These are phyloP conservation scores for Globodera rostochiensis DNA, from an alignment of 1,140 invertebrate genomes.

Conservation along the genomic window DNA sequence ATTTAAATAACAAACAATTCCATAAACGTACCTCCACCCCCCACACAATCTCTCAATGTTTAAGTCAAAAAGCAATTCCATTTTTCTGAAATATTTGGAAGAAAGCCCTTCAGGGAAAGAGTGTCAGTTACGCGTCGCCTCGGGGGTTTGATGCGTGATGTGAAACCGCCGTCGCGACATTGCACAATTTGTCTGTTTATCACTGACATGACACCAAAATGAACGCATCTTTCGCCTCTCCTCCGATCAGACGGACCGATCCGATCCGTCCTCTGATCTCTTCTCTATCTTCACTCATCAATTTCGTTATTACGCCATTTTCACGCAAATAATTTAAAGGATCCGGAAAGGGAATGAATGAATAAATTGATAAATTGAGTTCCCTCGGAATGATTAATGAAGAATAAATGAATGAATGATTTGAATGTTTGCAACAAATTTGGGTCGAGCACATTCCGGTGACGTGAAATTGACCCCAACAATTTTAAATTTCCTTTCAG, in stretches of 20 bases:
- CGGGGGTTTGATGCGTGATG: not conserved
- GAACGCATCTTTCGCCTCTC: not conserved
- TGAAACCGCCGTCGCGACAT: not conserved
- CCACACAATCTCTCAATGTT: too few species aligned
- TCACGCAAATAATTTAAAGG: conserved; percentile 1
- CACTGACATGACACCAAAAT: not conserved
- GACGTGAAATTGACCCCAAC: not conserved
- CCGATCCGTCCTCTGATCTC: too few species aligned
- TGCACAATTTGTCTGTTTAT: conserved; percentile 3
- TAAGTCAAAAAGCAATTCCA: too few species aligned
- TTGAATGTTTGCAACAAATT: not conserved
- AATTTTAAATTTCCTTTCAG: not conserved
- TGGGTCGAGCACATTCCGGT: not conserved
- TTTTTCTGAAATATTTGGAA: too few species aligned
- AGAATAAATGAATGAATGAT: not conserved
- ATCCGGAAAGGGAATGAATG: not conserved
- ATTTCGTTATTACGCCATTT: conserved; percentile 4
- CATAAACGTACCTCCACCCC: not conserved
- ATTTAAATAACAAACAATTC: not conserved
- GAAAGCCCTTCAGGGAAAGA: too few species aligned
- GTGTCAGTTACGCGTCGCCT: not conserved
- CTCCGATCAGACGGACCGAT: too few species aligned
- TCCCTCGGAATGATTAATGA: not conserved
- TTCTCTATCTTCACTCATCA: not conserved
- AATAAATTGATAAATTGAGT: not conserved